Percentiles rank a stretch among this genome's conserved stretches.
These are phyloP conservation scores for Meriones psammophilus DNA, from an alignment of 2,797 vertebrate species.

Conservation along the genomic window DNA sequence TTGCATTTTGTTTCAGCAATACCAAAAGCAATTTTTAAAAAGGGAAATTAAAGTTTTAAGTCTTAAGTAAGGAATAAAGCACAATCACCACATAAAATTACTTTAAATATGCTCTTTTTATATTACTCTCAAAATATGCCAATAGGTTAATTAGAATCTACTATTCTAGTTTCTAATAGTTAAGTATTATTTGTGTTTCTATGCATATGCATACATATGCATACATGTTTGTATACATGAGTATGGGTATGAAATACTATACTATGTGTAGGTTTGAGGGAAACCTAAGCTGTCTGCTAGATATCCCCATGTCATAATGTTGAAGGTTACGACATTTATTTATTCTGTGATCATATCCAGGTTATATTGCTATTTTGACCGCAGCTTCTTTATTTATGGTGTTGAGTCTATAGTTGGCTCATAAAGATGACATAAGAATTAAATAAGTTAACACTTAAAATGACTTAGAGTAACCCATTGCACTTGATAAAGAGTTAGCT, in stretches of 20 bases:
- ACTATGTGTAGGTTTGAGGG: not conserved
- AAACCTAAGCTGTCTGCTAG: not conserved
- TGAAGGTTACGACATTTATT: not conserved
- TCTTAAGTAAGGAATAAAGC: not conserved
- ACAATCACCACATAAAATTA: constrained; percentile 4
- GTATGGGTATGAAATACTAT: not conserved
- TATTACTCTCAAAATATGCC: not conserved
- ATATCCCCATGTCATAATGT: not conserved
- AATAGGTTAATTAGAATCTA: constrained; percentile 13
- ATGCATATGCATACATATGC: no score
- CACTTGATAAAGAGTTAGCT: not conserved
- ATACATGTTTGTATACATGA: not conserved
- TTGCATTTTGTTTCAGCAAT: constrained; percentile 56
- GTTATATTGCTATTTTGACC: not conserved
- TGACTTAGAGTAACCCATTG: not conserved
- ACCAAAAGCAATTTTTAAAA: constrained; percentile 43
- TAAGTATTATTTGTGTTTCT: not conserved
- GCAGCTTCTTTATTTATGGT: not conserved
- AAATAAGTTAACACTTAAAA: not conserved
- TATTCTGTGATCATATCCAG: not conserved
- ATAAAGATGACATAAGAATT: not conserved
- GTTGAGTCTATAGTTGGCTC: not conserved
- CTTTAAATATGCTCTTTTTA: not conserved
- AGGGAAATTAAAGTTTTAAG: not conserved
- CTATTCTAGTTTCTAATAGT: not conserved